These are phyloP conservation scores for Caradrina kadenii DNA, from an alignment of 2,888 invertebrate species.

Conservation along the genomic window DNA sequence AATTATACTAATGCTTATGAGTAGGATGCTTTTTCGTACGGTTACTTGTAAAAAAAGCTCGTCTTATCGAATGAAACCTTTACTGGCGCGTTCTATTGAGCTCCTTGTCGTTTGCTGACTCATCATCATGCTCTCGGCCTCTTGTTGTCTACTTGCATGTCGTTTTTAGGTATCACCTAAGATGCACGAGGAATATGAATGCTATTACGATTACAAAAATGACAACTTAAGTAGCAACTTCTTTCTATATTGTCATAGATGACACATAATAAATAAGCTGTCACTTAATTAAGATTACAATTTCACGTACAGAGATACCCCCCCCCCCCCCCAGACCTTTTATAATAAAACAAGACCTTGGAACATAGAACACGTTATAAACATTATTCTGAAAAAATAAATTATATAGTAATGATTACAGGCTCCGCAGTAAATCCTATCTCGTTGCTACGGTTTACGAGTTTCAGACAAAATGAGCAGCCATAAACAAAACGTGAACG, in stretches of 20 bases:
- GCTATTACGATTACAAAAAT: no score
- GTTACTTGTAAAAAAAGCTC: neutral
- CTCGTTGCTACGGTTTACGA: slow-evolving; percentile 46
- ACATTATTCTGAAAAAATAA: slow-evolving; percentile 35
- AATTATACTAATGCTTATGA: slow-evolving; percentile 33
- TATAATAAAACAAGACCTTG: slow-evolving; percentile 37
- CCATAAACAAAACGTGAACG: slow-evolving; percentile 50
- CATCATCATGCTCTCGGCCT: neutral
- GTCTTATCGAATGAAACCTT: neutral
- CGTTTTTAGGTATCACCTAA: neutral
- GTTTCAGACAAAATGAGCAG: slow-evolving; percentile 42
- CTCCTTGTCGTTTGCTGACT: neutral
- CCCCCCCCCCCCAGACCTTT: neutral
- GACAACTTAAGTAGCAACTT: neutral
- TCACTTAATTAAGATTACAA: neutral
- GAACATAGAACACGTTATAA: slow-evolving; percentile 15
- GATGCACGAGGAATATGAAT: neutral
- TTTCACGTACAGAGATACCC: slow-evolving; percentile 22
- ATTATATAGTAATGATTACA: slow-evolving; percentile 29
- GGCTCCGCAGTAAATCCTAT: slow-evolving; percentile 34
- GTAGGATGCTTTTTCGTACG: neutral
- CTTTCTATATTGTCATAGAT: neutral
- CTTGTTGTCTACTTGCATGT: neutral
- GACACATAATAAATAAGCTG: neutral
- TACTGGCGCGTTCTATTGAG: neutral